A percentile compares a stretch with the other conserved stretches of the same genome.
These are phyloP conservation scores for Ariopsis seemanni DNA, from an alignment of 2,113 vertebrate genomes.

Conservation along the genomic window DNA sequence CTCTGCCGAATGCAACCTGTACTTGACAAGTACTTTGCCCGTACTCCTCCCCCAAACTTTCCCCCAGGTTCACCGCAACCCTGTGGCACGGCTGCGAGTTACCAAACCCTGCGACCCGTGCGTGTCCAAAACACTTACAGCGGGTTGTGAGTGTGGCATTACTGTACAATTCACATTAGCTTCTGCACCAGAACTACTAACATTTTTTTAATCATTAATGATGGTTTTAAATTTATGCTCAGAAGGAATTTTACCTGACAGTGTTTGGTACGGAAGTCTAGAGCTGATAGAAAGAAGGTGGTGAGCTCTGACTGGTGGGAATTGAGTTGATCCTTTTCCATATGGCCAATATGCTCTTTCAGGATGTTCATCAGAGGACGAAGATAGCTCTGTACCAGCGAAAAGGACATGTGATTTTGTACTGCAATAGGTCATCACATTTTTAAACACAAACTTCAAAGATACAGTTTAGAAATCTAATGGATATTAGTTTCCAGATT, in stretches of 20 bases:
- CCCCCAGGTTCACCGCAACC: no score
- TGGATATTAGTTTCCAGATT: no score
- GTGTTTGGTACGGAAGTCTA: conserved; percentile 85
- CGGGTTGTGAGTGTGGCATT: no score
- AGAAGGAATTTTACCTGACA: conserved; percentile 70
- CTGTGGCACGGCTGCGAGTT: no score
- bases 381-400: conserved; percentile 72
- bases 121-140: no score
- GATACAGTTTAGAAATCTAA: no score
- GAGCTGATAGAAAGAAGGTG: conserved; percentile 83
- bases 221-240: not conserved
- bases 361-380: conserved; percentile 84
- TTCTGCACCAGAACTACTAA: not conserved
- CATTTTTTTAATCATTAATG: not conserved
- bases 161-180: not conserved
- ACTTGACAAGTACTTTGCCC: no score
- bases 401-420: not conserved
- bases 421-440: not conserved
- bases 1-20: no score
- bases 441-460: not conserved
- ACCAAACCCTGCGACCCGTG: no score
- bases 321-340: conserved; percentile 83
- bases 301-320: conserved; percentile 89
- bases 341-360: conserved; percentile 82
- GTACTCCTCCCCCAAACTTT: no score